Conservation (phyloP, 1,140 invertebrate genomes). For the Rhynchophorus ferrugineus region DNA sequence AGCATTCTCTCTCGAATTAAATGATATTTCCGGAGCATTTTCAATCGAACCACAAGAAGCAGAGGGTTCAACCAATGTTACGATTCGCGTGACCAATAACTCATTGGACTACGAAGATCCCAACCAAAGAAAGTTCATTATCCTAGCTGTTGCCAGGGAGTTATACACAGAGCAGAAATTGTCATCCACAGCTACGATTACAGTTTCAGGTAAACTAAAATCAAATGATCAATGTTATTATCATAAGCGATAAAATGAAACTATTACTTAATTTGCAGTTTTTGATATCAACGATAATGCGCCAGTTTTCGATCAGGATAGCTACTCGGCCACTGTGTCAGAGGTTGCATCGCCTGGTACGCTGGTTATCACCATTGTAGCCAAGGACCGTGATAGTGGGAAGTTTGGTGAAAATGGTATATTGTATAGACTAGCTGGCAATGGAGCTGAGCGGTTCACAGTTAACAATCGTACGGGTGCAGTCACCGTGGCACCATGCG, state of each 20-base stretch:
- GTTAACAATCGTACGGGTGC: slow-evolving; percentile 73
- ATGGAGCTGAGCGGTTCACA: slow-evolving; percentile 72
- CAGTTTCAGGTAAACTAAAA: slow-evolving; percentile 45
- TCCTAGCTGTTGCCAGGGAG: slow-evolving; percentile 79
- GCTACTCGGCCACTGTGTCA: slow-evolving; percentile 61
- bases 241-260: not conserved
- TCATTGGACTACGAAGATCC: slow-evolving; percentile 85
- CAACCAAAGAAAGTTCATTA: slow-evolving; percentile 84
- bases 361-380: slow-evolving; percentile 65
- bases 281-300: slow-evolving; percentile 87
- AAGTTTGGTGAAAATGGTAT: slow-evolving; percentile 66
- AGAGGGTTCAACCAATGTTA: slow-evolving; percentile 71
- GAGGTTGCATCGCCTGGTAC: slow-evolving; percentile 67
- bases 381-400: slow-evolving; percentile 77
- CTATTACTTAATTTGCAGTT: slow-evolving; percentile 43
- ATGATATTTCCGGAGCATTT: slow-evolving; percentile 75
- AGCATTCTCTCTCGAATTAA: slow-evolving; percentile 65
- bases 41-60: slow-evolving; percentile 72
- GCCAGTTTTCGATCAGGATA: slow-evolving; percentile 67
- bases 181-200: slow-evolving; percentile 81
- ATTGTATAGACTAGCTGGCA: slow-evolving; percentile 75
- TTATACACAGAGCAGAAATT: slow-evolving; percentile 64
- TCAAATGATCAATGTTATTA: too few relatives aligned
- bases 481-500: slow-evolving; percentile 74
- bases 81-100: slow-evolving; percentile 70